Base-by-base conservation (phyloP, 2,888 invertebrate species). In the Ceriagrion tenellum region DNA sequence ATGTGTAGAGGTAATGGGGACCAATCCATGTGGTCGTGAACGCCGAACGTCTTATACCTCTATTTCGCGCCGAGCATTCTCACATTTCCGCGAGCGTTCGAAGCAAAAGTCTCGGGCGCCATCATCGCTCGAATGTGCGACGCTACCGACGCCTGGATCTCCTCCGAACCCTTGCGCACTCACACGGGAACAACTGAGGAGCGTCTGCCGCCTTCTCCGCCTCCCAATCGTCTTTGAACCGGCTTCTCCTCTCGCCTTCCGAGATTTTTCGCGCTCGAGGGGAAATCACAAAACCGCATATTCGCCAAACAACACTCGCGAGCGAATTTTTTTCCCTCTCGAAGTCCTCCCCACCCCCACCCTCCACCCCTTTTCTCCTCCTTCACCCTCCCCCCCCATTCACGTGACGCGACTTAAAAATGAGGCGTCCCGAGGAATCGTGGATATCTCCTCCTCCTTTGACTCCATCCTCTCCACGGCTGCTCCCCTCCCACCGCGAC, bases 211-310 rank as follows among this genome's bases (percentile, higher is more conserved):
- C 13, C 4, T 0, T 12, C 74, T 74, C 30, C 30, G n/a, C 30
- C 81, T 81, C 18, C 81, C 35, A 35, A 30, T 81, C 30, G 4
- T 69, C n/a, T 69, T 69, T 69, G 81, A 81, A 13, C 35, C n/a
- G 69, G 69, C 30, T n/a, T 81, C 81, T 81, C 16, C 16, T 10
- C 30, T n/a, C n/a, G n/a, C 13, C 47, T 47, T 47, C 47, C 69
- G 69, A 69, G 69, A 69, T 81, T 35, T 12, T 35, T 81, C 16
- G 1, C 59, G 81, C 30, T 26, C 35, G 35, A 35, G 18, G 18
- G 81, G 81, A 81, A 81, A 81, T 81, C 81, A 35, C 30, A 13
- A 47, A n/a, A 81, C 81, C 35, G 81, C 81, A 81, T 81, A 30
- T 81, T 35, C 30, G 81, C 35, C 30, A 81, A 81, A 81, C 81